Percentiles rank a stretch among this genome's conserved stretches.
Evolutionary conservation across 1,140 invertebrate species (phyloP).

Genomic region (Apis florea): DNA sequence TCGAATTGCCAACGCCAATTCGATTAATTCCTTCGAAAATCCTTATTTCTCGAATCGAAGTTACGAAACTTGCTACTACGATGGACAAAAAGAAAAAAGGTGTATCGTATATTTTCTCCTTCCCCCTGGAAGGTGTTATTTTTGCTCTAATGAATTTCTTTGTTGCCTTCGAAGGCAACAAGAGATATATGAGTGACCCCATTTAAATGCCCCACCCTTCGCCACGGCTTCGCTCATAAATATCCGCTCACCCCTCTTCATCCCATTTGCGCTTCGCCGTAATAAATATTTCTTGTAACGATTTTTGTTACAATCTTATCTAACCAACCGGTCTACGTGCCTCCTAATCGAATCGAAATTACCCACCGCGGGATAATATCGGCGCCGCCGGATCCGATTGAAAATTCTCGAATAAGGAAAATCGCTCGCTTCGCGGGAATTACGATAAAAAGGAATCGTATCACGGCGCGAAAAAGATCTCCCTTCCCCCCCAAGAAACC

Average conservation of each 20-base stretch:
- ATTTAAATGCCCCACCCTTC: slow-evolving; percentile 50
- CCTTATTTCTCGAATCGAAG: background rate
- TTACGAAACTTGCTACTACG: too few relatives aligned
- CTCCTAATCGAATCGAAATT: slow-evolving; percentile 28
- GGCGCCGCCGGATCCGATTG: background rate
- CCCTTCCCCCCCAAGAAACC: too few relatives aligned
- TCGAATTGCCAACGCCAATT: background rate
- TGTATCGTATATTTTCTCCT: background rate
- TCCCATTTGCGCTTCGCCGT: slow-evolving; percentile 32
- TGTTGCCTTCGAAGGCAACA: slow-evolving; percentile 19
- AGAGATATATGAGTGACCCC: slow-evolving; percentile 42
- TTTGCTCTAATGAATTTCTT: slow-evolving; percentile 12
- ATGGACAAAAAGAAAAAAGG: background rate
- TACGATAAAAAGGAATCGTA: too few relatives aligned
- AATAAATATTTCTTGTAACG: slow-evolving; percentile 43
- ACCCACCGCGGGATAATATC: background rate
- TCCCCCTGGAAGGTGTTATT: slow-evolving; percentile 4
- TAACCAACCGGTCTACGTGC: background rate
- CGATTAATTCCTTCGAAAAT: too few relatives aligned
- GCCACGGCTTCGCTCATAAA: slow-evolving; percentile 32
- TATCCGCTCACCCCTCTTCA: slow-evolving; percentile 29
- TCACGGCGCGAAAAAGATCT: too few relatives aligned
- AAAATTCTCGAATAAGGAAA: background rate
- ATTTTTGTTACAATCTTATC: slow-evolving; percentile 41
- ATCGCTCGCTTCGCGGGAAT: too few relatives aligned